Evolutionary conservation across 2,797 vertebrate genomes (phyloP), one percentile per base, ranked within the genome.

Genomic region (Molothrus ater): DNA sequence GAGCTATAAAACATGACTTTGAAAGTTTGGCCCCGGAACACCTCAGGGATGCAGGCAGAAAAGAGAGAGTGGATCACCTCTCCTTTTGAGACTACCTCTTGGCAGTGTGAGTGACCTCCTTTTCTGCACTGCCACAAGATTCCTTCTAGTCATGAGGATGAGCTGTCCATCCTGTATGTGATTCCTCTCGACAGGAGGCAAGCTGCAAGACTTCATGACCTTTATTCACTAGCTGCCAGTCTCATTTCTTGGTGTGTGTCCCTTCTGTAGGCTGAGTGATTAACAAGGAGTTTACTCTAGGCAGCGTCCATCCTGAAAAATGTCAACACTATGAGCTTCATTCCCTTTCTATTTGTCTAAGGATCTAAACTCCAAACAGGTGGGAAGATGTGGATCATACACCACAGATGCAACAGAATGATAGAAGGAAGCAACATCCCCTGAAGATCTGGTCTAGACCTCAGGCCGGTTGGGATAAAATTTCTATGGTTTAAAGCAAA

Each of bases 291-390:
- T 38, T 57, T 80, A 56, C 12, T 43, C 29, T 20, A 24, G 17
- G 38, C 17, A 80, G 13, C 17, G 20, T 83, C 50, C 53, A 53
- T 50, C 65, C 50, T 63, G 63, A 78, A 21, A 34, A 63, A 48
- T 1, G 1, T 17, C 56, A 84, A 24, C 14, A 47, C 29, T 64
- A 9, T 0, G 0, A 24, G 24, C 72, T 72, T 65, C 29, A 17
- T 43, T 91, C 48, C 26, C 28, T 84, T 81, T 81, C 88, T 9
- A 7, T 38, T 82, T 87, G 54, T 70, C 43, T 66, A 18, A 75
- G 51, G 29, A 86, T 40, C 34, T 61, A 20, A 65, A 7, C 25
- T 80, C 36, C 10, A 18, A 84, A 69, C 32, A 76, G 47, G 72
- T n/a, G 28, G 43, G 36, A 83, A 60, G n/a, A 34, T 26, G 32